A percentile compares a stretch with the other conserved stretches of the same genome.
Conservation (phyloP, 2,113 vertebrate genomes). For the Hylia prasina region DNA sequence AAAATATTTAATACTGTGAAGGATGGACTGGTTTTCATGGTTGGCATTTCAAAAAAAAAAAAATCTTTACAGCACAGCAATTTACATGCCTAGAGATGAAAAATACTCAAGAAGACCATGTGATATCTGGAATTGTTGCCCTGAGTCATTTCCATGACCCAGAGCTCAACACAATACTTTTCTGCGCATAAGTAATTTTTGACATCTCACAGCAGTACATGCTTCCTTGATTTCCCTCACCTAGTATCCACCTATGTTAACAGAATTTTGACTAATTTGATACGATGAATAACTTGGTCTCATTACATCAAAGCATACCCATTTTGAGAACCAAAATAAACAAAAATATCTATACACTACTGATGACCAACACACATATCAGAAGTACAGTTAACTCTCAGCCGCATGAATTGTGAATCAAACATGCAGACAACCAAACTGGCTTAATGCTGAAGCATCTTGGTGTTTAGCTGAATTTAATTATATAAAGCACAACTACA, state of each 20-base stretch:
- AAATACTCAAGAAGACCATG: not conserved
- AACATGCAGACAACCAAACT: not conserved
- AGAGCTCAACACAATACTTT: not conserved
- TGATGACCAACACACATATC: not conserved
- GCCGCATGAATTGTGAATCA: rapidly evolving
- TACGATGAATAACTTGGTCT: not conserved
- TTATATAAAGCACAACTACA: not conserved
- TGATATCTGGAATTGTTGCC: not conserved
- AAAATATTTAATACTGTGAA: not conserved
- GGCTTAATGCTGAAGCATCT: not conserved
- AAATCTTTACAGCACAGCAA: not conserved
- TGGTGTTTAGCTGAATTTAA: not conserved
- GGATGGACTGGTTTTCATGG: not conserved
- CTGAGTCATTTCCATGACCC: not conserved
- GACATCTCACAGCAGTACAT: not conserved
- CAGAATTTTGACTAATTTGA: not conserved
- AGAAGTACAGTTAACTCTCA: not conserved
- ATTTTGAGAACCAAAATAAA: not conserved
- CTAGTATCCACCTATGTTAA: not conserved
- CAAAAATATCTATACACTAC: not conserved
- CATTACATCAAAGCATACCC: not conserved
- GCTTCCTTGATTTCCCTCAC: not conserved
- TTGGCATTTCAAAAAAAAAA: not conserved
- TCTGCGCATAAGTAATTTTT: not conserved
- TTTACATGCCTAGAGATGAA: not conserved